Evolutionary conservation across 2,797 vertebrate genomes (phyloP).

Genomic region (Sebastes wilsoni): DNA sequence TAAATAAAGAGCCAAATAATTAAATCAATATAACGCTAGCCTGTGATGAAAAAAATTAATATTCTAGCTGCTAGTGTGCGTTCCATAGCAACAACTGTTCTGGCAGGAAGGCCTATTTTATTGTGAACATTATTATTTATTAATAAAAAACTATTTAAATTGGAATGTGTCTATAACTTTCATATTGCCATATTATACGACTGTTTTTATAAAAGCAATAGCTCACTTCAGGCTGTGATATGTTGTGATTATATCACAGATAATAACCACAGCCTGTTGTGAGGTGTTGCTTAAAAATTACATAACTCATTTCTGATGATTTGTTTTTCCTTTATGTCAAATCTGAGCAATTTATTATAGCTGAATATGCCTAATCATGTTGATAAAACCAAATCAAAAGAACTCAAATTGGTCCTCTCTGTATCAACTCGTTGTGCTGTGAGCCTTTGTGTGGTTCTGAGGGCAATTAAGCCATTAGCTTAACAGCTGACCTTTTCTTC

Average conservation of each 20-base stretch:
- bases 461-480: conserved; percentile 38
- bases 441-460: conserved; percentile 6
- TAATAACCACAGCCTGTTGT: not conserved
- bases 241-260: not conserved
- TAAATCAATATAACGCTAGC: not conserved
- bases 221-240: no score
- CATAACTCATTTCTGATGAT: not conserved
- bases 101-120: not conserved
- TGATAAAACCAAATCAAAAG: conserved; percentile 22
- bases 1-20: not conserved
- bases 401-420: not conserved
- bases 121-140: no score
- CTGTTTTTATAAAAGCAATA: not conserved
- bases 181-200: accelerated
- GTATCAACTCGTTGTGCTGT: conserved; percentile 1
- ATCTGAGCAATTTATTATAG: not conserved
- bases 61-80: not conserved
- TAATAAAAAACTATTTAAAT: no score
- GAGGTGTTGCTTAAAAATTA: not conserved
- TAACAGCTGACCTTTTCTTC: conserved; percentile 44
- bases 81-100: not conserved
- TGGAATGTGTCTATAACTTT: not conserved
- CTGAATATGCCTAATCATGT: not conserved
- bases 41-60: not conserved
- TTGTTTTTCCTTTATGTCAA: not conserved